These are phyloP conservation scores for Heterodera filipjevi DNA, from an alignment of 2,888 invertebrate species.

Conservation along the genomic window DNA sequence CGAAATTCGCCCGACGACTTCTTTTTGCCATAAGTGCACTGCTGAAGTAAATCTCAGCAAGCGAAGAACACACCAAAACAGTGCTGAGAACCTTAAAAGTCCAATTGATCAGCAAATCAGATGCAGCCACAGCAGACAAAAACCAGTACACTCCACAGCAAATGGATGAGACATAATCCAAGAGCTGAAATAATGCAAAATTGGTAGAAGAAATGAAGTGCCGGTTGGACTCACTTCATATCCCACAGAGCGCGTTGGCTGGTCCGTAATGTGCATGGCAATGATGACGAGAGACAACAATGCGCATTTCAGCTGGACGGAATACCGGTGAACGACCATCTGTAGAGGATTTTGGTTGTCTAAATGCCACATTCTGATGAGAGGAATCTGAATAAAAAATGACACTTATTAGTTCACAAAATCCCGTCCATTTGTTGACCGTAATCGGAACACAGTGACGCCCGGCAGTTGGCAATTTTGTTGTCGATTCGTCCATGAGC, in stretches of 20 bases:
- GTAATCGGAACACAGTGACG: neutral
- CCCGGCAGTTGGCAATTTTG: neutral
- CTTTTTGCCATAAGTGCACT: neutral
- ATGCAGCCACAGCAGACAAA: neutral
- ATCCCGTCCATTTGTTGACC: neutral
- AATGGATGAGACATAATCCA: neutral
- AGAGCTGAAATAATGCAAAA: neutral
- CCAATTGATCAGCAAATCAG: neutral
- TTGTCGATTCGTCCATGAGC: neutral
- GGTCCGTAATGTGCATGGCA: neutral
- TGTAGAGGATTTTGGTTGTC: neutral
- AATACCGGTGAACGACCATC: neutral
- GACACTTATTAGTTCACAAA: neutral
- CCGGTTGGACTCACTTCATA: neutral
- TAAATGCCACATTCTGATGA: neutral
- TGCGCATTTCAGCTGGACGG: neutral
- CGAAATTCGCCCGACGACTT: neutral
- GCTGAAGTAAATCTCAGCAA: neutral
- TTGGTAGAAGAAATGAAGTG: neutral
- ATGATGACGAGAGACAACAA: neutral
- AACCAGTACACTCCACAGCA: neutral
- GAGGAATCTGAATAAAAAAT: neutral
- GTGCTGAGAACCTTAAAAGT: neutral
- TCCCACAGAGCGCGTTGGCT: neutral
- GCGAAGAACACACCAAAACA: neutral